phyloP scores from a whole-genome alignment of 1,140 invertebrate species.

The Linepithema humile region DNA sequence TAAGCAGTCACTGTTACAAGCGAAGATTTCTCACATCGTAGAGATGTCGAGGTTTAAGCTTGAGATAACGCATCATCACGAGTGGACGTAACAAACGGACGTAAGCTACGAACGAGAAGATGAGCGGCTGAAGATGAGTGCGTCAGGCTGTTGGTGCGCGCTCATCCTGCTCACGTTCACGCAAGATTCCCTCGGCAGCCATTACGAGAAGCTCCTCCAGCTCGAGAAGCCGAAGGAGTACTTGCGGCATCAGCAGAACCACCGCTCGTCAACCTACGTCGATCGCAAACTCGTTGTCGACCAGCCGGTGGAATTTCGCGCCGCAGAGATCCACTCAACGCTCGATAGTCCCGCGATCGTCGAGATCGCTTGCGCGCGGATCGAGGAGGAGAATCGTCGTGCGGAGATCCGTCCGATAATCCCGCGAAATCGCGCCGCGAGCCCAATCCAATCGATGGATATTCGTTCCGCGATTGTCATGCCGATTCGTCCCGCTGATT shows the following conservation, averaged over 20 bases:
- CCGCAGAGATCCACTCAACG: conserved; percentile 15
- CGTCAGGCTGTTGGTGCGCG: conserved; percentile 54
- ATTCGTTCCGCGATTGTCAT: conserved; percentile 9
- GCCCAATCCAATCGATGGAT: conserved; percentile 2
- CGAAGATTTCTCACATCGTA: not conserved
- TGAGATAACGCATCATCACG: not conserved
- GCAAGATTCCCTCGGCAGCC: conserved; percentile 41
- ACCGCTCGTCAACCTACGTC: conserved; percentile 76
- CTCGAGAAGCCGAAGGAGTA: conserved; percentile 73
- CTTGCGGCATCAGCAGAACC: conserved; percentile 78
- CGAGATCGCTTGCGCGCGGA: not conserved
- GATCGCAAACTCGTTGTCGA: conserved; percentile 75
- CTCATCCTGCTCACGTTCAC: conserved; percentile 60
- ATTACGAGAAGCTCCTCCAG: conserved; percentile 58
- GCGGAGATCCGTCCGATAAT: conserved; percentile 8
- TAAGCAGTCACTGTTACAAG: not conserved
- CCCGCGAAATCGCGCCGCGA: not conserved
- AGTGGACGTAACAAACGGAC: conserved; percentile 28
- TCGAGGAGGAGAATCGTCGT: not conserved
- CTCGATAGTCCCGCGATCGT: conserved; percentile 11
- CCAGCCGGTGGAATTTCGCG: conserved; percentile 13
- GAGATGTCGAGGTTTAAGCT: conserved; percentile 24
- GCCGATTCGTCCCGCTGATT: not conserved
- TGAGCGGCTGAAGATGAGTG: conserved; percentile 65
- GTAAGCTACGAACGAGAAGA: conserved; percentile 26